These are phyloP conservation scores for Bubalus kerabau DNA, from an alignment of 2,113 vertebrate genomes.

Conservation along the genomic window DNA sequence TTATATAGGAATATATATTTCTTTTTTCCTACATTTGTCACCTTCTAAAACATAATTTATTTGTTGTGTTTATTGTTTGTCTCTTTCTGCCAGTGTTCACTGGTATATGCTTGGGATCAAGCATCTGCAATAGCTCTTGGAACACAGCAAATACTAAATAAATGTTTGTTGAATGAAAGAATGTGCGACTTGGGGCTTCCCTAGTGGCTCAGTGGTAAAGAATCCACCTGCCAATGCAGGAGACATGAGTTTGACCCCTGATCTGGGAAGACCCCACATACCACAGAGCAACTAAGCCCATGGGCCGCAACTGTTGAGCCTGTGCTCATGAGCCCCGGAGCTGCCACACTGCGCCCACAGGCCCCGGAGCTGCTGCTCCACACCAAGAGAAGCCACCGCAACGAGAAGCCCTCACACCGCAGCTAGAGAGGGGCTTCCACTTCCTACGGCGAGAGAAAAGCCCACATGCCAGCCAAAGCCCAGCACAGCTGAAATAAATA, in stretches of 20 bases:
- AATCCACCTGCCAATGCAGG: background rate
- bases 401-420: fast-evolving
- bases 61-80: background rate
- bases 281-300: background rate
- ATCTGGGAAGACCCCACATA: background rate
- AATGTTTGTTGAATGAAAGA: background rate
- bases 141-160: background rate
- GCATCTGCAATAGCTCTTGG: background rate
- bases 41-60: background rate
- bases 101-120: background rate
- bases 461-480: background rate
- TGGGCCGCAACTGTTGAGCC: background rate
- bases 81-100: background rate
- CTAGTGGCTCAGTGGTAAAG: background rate
- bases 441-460: background rate
- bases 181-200: background rate
- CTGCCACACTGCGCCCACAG: background rate
- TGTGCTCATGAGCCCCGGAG: background rate
- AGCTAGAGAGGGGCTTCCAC: background rate
- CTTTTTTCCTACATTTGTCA: too few relatives aligned
- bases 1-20: background rate
- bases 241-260: background rate
- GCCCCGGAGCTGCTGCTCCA: background rate
- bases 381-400: background rate
- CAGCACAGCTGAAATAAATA: background rate